These are phyloP conservation scores for Hippocampus guttulatus DNA, from an alignment of 2,113 vertebrate genomes.

Conservation along the genomic window DNA sequence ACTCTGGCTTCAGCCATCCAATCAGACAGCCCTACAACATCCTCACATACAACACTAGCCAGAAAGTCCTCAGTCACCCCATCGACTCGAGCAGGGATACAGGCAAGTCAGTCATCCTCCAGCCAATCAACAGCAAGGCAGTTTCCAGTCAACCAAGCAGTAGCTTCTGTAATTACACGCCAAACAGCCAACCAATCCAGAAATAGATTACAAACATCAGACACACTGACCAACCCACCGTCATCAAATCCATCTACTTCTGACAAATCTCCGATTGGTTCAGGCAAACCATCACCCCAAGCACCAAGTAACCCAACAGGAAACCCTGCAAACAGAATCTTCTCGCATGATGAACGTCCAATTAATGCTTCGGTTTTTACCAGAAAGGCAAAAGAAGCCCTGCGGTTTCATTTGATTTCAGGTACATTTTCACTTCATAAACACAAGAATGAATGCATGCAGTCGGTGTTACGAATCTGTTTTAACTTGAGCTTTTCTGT, in stretches of 20 bases:
- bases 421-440: slow-evolving; percentile 33
- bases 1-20: neutral
- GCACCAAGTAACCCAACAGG: neutral
- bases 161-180: slow-evolving; percentile 2
- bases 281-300: slow-evolving; percentile 7
- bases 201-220: neutral
- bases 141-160: neutral
- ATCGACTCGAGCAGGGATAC: neutral
- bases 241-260: neutral
- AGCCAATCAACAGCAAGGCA: neutral
- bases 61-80: slow-evolving; percentile 1
- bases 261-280: slow-evolving; percentile 11
- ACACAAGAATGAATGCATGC: neutral
- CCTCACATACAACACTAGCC: neutral
- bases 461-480: neutral
- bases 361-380: slow-evolving; percentile 32
- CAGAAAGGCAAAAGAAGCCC: slow-evolving; percentile 50
- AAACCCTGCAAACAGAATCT: neutral
- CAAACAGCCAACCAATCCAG: slow-evolving; percentile 8
- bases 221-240: neutral
- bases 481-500: neutral
- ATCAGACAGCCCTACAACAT: neutral
- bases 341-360: slow-evolving; percentile 21
- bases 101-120: neutral
- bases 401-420: slow-evolving; percentile 42